A percentile compares a stretch with the other conserved stretches of the same genome.
Conservation (phyloP, 2,797 vertebrate genomes). For the Pagetopsis macropterus region DNA sequence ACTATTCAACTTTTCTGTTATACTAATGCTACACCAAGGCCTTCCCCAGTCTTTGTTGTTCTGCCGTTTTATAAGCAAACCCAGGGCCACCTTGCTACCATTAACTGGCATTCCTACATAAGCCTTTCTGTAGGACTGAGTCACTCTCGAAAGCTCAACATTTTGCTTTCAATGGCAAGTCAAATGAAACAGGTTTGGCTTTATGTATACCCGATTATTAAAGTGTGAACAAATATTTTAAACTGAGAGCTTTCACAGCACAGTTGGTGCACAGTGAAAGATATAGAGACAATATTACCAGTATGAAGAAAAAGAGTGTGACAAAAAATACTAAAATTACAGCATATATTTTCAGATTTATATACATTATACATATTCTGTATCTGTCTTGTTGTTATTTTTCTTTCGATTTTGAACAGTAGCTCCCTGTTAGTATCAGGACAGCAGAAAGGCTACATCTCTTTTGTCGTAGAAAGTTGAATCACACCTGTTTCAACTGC, state of each 20-base stretch:
- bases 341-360: neutral
- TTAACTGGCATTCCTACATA: neutral
- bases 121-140: neutral
- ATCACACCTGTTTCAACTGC: no score
- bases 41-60: neutral
- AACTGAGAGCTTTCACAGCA: neutral
- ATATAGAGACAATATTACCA: neutral
- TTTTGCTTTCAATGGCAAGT: constrained; percentile 1
- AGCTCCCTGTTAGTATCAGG: no score
- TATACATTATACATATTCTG: neutral
- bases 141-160: neutral
- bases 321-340: neutral
- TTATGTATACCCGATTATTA: neutral
- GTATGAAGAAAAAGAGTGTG: neutral
- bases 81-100: constrained; percentile 10
- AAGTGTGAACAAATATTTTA: neutral
- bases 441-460: no score
- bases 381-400: neutral
- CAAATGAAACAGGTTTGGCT: neutral
- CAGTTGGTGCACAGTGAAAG: neutral
- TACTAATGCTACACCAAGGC: neutral
- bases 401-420: neutral
- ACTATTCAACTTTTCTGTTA: constrained; percentile 1
- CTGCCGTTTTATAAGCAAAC: constrained; percentile 7
- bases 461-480: no score